These are phyloP conservation scores for Pachypeltis micranthus DNA, from an alignment of 1,140 invertebrate species.

Conservation along the genomic window DNA sequence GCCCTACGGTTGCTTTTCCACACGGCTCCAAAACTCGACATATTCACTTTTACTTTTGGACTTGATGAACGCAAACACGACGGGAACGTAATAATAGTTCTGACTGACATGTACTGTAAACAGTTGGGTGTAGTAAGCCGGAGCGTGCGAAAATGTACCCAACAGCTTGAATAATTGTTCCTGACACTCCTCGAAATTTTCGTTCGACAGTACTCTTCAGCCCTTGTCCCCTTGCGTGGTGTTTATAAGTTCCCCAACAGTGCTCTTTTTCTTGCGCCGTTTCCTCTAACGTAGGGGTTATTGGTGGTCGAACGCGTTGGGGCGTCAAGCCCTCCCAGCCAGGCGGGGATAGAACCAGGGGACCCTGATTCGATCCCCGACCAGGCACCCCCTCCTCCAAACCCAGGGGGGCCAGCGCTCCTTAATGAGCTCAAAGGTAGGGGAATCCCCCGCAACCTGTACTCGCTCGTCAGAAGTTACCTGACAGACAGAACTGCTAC, in stretches of 20 bases:
- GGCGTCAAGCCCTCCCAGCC: too few species aligned
- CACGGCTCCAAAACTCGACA: background rate
- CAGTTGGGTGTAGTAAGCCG: background rate
- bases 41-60: background rate
- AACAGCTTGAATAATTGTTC: too few species aligned
- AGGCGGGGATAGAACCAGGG: too few species aligned
- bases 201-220: background rate
- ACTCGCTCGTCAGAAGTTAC: too few species aligned
- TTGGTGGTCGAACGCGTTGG: too few species aligned
- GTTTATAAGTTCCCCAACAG: background rate
- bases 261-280: background rate
- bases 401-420: too few species aligned
- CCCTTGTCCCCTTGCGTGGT: background rate
- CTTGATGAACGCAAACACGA: background rate
- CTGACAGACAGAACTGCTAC: too few species aligned
- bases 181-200: too few species aligned
- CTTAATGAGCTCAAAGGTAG: too few species aligned
- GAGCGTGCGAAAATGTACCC: background rate
- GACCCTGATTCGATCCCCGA: too few species aligned
- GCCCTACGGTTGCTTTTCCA: background rate
- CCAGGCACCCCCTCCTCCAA: too few species aligned
- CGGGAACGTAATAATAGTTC: background rate
- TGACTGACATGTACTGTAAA: background rate
- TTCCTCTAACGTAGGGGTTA: background rate
- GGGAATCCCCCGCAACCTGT: too few species aligned